Percentiles rank a stretch among this genome's conserved stretches.
These are phyloP conservation scores for Lathronympha strigana DNA, from an alignment of 2,888 invertebrate species.

Conservation along the genomic window DNA sequence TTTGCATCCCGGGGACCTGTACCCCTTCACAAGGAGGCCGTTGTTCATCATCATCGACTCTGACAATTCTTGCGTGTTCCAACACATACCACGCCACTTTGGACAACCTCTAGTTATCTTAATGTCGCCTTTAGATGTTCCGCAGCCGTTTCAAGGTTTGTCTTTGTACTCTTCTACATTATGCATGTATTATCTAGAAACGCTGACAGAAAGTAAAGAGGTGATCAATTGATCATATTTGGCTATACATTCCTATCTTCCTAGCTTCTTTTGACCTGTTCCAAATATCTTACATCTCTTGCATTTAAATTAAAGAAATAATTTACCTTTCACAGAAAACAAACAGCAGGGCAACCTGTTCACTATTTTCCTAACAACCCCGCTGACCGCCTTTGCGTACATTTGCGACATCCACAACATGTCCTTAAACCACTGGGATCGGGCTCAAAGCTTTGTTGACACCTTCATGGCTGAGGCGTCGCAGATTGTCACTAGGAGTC, in stretches of 20 bases:
- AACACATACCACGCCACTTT: constrained; percentile 94
- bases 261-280: no score
- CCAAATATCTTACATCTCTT: no score
- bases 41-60: constrained; percentile 97
- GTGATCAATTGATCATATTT: no score
- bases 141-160: constrained; percentile 92
- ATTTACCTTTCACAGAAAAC: constrained; percentile 84
- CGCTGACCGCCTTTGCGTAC: constrained; percentile 95
- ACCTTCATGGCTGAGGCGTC: constrained; percentile 95
- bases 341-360: constrained; percentile 93
- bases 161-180: constrained; percentile 16
- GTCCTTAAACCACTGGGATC: constrained; percentile 94
- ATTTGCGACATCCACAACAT: constrained; percentile 95
- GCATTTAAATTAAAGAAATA: neutral
- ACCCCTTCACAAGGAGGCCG: constrained; percentile 96
- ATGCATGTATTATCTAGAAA: neutral
- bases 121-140: constrained; percentile 96
- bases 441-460: constrained; percentile 94
- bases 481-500: constrained; percentile 90
- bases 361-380: constrained; percentile 97
- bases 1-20: constrained; percentile 96
- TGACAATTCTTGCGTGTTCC: constrained; percentile 96
- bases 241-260: no score
- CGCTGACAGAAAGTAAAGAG: no score
- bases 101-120: constrained; percentile 96